Evolutionary conservation across 2,888 invertebrate species (phyloP).

Genomic region (Eurytoma californica): DNA sequence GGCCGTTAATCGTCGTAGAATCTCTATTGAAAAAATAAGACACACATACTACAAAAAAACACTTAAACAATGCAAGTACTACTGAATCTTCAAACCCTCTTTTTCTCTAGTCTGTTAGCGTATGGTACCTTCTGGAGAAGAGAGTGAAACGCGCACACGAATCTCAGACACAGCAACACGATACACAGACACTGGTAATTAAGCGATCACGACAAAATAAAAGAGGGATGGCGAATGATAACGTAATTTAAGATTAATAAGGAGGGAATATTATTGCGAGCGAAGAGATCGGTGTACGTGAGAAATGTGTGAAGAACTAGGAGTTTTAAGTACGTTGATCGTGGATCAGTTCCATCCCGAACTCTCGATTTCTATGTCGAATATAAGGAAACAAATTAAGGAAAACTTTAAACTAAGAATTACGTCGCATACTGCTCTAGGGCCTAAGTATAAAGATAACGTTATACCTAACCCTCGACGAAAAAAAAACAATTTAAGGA

Average conservation of each 20-base stretch:
- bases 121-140: slow-evolving; percentile 59
- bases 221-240: slow-evolving; percentile 11
- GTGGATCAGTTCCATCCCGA: slow-evolving; percentile 54
- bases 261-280: slow-evolving; percentile 11
- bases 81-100: slow-evolving; percentile 61
- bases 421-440: slow-evolving; percentile 58
- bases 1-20: slow-evolving; percentile 63
- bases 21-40: slow-evolving; percentile 56
- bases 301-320: slow-evolving; percentile 38
- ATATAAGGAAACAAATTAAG: slow-evolving; percentile 48
- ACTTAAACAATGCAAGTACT: slow-evolving; percentile 2
- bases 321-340: slow-evolving; percentile 47
- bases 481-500: slow-evolving; percentile 20
- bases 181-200: slow-evolving; percentile 18
- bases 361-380: slow-evolving; percentile 61
- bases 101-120: slow-evolving; percentile 61
- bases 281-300: slow-evolving; percentile 16
- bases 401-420: slow-evolving; percentile 42
- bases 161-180: neutral
- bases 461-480: slow-evolving; percentile 57
- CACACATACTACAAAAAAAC: slow-evolving; percentile 11
- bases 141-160: slow-evolving; percentile 39
- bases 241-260: neutral
- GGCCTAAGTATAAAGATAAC: slow-evolving; percentile 60
- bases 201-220: slow-evolving; percentile 23